Evolutionary conservation across 2,113 vertebrate genomes (phyloP).

Genomic region (Microcebus lehilahytsara): DNA sequence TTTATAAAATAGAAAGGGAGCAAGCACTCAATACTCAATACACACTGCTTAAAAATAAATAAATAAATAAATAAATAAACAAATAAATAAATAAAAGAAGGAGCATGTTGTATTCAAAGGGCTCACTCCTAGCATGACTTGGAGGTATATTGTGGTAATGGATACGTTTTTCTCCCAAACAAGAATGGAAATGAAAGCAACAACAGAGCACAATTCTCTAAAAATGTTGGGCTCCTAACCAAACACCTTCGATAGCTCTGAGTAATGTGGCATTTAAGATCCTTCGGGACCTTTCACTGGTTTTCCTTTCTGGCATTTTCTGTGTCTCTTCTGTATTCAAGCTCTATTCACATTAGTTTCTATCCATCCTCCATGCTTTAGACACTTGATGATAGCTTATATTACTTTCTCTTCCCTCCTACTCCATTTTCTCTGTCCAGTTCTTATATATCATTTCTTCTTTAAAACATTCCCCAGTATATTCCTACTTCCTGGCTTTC

Average conservation of each 20-base stretch:
- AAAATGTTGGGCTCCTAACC: neutral
- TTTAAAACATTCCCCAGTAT: neutral
- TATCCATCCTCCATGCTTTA: neutral
- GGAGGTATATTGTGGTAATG: neutral
- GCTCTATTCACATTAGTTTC: neutral
- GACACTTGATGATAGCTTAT: neutral
- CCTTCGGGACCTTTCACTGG: neutral
- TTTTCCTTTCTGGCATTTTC: neutral
- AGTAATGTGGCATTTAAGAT: neutral
- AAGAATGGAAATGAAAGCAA: conserved; percentile 21
- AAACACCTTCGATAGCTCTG: neutral
- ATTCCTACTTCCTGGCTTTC: neutral
- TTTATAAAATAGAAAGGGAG: conserved; percentile 61
- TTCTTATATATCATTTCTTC: neutral
- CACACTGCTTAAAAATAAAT: neutral
- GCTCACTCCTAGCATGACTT: neutral
- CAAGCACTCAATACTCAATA: conserved; percentile 31
- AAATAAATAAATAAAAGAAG: no score
- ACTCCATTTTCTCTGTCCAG: neutral
- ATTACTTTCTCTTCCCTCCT: neutral
- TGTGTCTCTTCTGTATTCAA: neutral
- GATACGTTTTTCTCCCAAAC: neutral
- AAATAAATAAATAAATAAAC: neutral
- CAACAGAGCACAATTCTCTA: conserved; percentile 1
- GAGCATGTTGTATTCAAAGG: neutral